Base-by-base conservation (phyloP, 1,140 invertebrate species). In the Drosophila sproati region DNA sequence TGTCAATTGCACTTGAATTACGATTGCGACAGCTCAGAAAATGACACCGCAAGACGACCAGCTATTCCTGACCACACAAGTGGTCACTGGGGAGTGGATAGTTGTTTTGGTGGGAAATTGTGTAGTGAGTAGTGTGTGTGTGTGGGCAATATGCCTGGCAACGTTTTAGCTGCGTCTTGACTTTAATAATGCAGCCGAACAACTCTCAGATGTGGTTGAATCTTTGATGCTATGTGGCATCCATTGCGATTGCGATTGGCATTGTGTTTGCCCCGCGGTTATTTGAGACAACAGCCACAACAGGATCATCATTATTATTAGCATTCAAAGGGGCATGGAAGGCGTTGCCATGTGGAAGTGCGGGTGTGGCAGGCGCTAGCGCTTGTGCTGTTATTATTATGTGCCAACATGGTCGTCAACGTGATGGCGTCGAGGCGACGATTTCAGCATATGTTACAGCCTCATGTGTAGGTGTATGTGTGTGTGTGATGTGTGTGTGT, bases 321-420 rank as follows among this genome's bases (percentile, higher is more conserved):
- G 52, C 60, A 72, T 55, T 71, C 7, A 55, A 47, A 48, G 29
- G 35, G 12, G 45, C 1, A 31, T 12, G 1, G 12, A 32, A 8
- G 8, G 20, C 10, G 29, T 1, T 43, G 39, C 39, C 39, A 4
- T 32, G 39, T 8, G 39, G n/a, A 5, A 4, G 51, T 3, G 41
- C 1, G 51, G 3, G 20, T 7, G 20, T 5, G 20, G 4, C n/a
- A 3, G 8, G 29, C 3, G 12, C 57, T 20, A 39, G 32, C 12
- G 6, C 35, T 8, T 39, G 37, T 29, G 39, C 35, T 61, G 59
- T 61, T 57, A 70, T 87, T 87, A 88, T 87, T 82, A 88, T 87
- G 83, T 87, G 83, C 79, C 83, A 87, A 88, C 79, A 79, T 78
- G 82, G 82, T 80, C 83, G 72, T 87, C 83, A 87, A 87, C 80